Base-by-base conservation (phyloP, 2,797 vertebrate genomes). In the Huso huso region DNA sequence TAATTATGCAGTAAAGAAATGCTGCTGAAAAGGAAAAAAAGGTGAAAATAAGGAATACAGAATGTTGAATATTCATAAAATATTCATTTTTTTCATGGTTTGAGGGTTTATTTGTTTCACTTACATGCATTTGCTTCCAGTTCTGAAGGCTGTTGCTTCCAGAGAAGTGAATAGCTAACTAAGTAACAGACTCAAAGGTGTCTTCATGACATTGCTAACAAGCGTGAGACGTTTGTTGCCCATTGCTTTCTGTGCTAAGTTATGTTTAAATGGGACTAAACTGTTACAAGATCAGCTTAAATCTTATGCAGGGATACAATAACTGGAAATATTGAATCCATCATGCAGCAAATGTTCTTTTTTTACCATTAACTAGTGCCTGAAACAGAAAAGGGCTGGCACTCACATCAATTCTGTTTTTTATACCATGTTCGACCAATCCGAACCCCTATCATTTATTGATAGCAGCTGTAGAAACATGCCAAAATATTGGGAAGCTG, bases 1-100 rank as follows among this genome's bases (percentile, higher is more conserved):
- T 94, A 93, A 92, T 92, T 93, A 94, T 94, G 90, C 92, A 92
- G 86, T 84, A 85, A 87, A 83, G 88, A 91, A 93, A 89, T 87
- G 84, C 89, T 88, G 86, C 84, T 82, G 87, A 82, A 85, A 87
- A 85, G 89, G 84, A 51, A 77, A 79, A 77, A 83, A 93, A 94
- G 90, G 92, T 93, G 92, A 92, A 91, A 93, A 94, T 90, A 83
- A 90, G 84, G 82, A 84, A 81, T 86, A 82, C 77, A 77, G 76
- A 82, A 80, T 81, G 81, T 87, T 94, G 92, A 93, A 93, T 94
- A 93, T 94, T 94, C 92, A 92, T 90, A 87, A 79, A 75, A 83
- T 78, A 87, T 86, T 78, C 75, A 78, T 76, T 89, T 91, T 93
- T 88, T 83, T 75, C 74, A 86, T 92, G 89, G 86, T 89, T 91